Conservation (phyloP, 2,797 vertebrate species). For the Melanogrammus aeglefinus region DNA sequence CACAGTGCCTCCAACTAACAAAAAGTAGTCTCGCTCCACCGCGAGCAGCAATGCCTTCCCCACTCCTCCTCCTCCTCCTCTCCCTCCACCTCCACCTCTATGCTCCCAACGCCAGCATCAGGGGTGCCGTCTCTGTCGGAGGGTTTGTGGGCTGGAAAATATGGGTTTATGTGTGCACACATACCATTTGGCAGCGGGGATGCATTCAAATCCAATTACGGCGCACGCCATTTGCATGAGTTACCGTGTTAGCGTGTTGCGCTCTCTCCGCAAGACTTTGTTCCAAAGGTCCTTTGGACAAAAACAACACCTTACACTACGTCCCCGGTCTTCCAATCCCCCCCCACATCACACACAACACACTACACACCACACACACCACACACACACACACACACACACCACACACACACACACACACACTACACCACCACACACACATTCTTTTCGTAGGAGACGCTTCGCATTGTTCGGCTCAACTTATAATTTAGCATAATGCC, state of each 20-base stretch:
- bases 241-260: conserved; percentile 66
- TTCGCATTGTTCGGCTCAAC: not conserved
- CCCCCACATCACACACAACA: not conserved
- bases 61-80: no score
- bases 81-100: not conserved
- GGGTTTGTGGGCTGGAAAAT: conserved; percentile 74
- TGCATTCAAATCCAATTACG: conserved; percentile 75
- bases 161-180: conserved; percentile 72
- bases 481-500: not conserved
- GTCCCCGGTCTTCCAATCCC: no score
- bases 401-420: no score
- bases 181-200: conserved; percentile 73
- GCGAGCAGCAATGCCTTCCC: conserved; percentile 52
- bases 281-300: no score
- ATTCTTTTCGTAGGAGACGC: not conserved
- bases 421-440: no score
- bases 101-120: conserved; percentile 45
- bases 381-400: no score
- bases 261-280: conserved; percentile 54
- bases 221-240: conserved; percentile 68
- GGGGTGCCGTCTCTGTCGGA: conserved; percentile 63
- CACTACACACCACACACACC: no score
- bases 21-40: conserved; percentile 66
- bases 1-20: conserved; percentile 61
- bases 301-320: no score